Percentiles rank a stretch among this genome's conserved stretches.
Evolutionary conservation across 2,888 invertebrate genomes (phyloP).

Genomic region (Dynastes tityus): DNA sequence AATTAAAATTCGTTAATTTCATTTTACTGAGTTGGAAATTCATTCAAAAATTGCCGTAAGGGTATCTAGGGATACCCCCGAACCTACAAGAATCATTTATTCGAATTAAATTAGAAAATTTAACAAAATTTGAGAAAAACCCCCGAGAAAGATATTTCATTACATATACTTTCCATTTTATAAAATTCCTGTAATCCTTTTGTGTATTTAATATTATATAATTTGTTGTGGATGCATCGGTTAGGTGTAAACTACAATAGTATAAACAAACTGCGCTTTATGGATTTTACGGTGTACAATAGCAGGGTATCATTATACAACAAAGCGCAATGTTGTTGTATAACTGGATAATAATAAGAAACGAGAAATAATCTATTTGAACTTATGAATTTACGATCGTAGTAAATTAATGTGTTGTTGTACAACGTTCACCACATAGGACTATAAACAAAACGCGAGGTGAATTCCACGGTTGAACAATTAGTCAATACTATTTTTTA

Average conservation of each 20-base stretch:
- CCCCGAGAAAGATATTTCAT: no score
- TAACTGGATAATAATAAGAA: neutral
- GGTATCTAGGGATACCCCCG: no score
- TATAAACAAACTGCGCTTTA: neutral
- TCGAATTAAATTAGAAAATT: no score
- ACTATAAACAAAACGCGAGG: no score
- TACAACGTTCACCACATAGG: neutral
- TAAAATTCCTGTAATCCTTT: neutral
- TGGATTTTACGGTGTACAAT: neutral
- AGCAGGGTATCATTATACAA: neutral
- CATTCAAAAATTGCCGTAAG: no score
- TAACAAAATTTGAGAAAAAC: no score
- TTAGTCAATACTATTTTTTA: no score
- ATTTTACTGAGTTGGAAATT: no score
- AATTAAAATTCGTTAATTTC: no score
- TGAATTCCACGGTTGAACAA: no score
- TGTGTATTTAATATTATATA: neutral
- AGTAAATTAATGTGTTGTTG: neutral
- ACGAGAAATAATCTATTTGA: neutral
- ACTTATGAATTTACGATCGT: neutral
- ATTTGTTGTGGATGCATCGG: neutral
- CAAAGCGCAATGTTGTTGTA: neutral
- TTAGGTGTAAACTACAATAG: neutral
- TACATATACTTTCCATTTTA: no score
- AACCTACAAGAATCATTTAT: no score